Evolutionary conservation across 2,888 invertebrate species (phyloP), one percentile per base, ranked within the genome.

Genomic region (Schizotus pectinicornis): DNA sequence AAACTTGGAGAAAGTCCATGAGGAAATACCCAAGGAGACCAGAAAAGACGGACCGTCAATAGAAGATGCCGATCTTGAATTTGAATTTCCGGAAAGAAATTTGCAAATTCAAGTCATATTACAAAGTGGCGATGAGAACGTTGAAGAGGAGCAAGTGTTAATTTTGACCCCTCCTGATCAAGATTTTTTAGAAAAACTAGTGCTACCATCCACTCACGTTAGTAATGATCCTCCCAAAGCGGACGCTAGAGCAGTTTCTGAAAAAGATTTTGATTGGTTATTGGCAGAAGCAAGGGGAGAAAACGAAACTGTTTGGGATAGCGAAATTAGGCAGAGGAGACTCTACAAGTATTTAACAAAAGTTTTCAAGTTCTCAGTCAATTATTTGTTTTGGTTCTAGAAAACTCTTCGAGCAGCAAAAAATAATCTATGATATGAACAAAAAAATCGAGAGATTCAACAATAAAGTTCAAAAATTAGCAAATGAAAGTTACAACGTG

Each of bases 371-470:
- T 22, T 22, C 3, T 22, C 5, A 5, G 22, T 22, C 5, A 5
- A 2, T 22, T 3, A 22, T 22, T 22, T 22, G 22, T 22, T 22
- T 22, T n/a, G n/a, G n/a, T n/a, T 22, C 22, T 22, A 83, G 84
- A 49, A 84, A 86, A 70, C 72, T 86, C 1, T 84, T 85, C 54
- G 85, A 89, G 67, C 93, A 93, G 80, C 84, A 88, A 36, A 79
- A 82, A 62, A 81, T 91, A 14, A 74, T 91, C 6, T 76, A 74
- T 0, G 81, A 85, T 46, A 85, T 93, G 31, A 74, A 86, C 0
- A 77, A 81, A 3, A 79, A 83, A 37, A 84, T 92, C 12, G 78
- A 83, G 13, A 76, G 84, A 14, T 92, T 92, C 68, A 92, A 95
- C 76, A 77, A 83, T 0, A 79, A 84, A 13, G 72, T 93, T 2